Conservation (phyloP, 2,888 invertebrate genomes). For the Galerucella calmariensis region DNA sequence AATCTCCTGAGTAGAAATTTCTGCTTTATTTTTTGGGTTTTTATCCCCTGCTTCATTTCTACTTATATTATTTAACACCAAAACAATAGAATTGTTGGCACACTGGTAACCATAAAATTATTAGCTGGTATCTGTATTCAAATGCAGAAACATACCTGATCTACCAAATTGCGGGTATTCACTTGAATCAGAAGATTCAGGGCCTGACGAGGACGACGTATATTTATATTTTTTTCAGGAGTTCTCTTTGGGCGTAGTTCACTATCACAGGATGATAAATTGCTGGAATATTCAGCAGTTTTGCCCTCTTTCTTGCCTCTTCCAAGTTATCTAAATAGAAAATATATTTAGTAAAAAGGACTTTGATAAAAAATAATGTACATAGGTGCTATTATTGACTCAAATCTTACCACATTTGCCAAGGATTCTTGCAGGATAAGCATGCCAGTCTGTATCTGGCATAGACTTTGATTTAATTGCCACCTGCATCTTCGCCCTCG, state of each 20-base stretch:
- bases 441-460: constrained; percentile 1
- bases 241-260: neutral
- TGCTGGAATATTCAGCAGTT: constrained; percentile 1
- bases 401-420: constrained; percentile 1
- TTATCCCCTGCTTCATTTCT: neutral
- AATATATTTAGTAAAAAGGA: neutral
- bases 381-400: neutral
- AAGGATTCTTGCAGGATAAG: neutral
- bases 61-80: neutral
- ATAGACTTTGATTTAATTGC: neutral
- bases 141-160: neutral
- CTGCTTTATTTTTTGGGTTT: neutral
- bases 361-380: too few relatives aligned
- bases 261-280: constrained; percentile 1
- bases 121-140: neutral
- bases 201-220: neutral
- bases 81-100: neutral
- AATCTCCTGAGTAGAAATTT: too few relatives aligned
- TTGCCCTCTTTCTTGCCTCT: neutral
- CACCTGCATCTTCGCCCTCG: too few relatives aligned
- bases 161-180: constrained; percentile 1
- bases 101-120: neutral
- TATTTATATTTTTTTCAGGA: neutral
- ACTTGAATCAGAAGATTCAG: neutral
- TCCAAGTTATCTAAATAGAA: neutral